Percentiles rank a stretch among this genome's conserved stretches.
phyloP scores from a whole-genome alignment of 1,140 invertebrate genomes.

The Listronotus oregonensis region DNA sequence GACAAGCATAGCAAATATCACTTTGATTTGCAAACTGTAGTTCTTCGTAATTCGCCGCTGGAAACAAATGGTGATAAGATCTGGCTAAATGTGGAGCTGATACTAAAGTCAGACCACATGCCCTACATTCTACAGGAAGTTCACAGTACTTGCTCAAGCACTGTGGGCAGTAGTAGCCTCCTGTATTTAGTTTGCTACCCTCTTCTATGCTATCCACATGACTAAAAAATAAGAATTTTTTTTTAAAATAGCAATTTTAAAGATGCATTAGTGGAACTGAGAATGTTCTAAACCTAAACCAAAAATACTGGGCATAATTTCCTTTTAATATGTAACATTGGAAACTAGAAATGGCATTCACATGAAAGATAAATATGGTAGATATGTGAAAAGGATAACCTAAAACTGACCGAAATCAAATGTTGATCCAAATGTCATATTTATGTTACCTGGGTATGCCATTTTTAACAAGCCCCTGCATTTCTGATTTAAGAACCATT shows the following conservation, averaged over 20 bases:
- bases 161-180: constrained; percentile 94
- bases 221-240: constrained; percentile 58
- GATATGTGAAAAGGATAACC: too few relatives aligned
- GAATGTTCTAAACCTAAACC: too few relatives aligned
- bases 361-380: too few relatives aligned
- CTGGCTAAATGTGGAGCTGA: constrained; percentile 96
- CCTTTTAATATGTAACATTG: too few relatives aligned
- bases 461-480: too few relatives aligned
- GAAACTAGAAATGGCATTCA: too few relatives aligned
- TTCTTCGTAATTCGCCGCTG: constrained; percentile 85
- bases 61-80: constrained; percentile 96
- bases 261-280: too few relatives aligned
- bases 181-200: constrained; percentile 67
- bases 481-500: too few relatives aligned
- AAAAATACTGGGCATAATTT: too few relatives aligned
- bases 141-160: constrained; percentile 98
- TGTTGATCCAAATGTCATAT: too few relatives aligned
- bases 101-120: constrained; percentile 94
- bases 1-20: constrained; percentile 71
- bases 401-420: too few relatives aligned
- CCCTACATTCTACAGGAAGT: constrained; percentile 93
- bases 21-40: constrained; percentile 61
- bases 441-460: too few relatives aligned
- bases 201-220: constrained; percentile 79
- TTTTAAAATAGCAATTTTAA: neutral